These are phyloP conservation scores for Callosobruchus maculatus DNA, from an alignment of 2,888 invertebrate genomes.

Conservation along the genomic window DNA sequence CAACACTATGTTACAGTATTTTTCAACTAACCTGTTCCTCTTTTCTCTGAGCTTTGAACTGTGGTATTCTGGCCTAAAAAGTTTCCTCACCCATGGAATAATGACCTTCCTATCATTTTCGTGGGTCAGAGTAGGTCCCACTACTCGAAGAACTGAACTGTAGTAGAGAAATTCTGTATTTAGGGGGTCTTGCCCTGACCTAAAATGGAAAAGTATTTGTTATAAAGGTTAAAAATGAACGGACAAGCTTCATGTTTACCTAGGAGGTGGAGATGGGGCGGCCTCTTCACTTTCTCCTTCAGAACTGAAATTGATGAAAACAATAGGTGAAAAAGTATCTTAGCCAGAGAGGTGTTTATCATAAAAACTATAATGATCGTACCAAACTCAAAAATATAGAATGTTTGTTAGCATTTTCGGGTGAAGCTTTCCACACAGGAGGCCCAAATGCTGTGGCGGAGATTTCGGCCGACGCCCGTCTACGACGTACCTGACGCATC, in stretches of 20 bases:
- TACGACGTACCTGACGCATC: too few species aligned
- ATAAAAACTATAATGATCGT: too few species aligned
- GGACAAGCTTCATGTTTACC: background rate
- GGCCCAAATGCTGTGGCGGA: too few species aligned
- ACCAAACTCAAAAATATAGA: too few species aligned
- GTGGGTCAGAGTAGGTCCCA: constrained; percentile 46
- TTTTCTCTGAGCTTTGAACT: constrained; percentile 48
- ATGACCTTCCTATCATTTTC: constrained; percentile 41
- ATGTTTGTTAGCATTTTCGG: too few species aligned
- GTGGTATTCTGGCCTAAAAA: constrained; percentile 52
- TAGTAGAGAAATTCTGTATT: constrained; percentile 53
- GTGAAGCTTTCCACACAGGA: too few species aligned
- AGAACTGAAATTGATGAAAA: background rate
- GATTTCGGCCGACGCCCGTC: too few species aligned
- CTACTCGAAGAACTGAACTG: constrained; percentile 46
- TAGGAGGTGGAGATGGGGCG: background rate
- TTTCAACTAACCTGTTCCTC: constrained; percentile 44
- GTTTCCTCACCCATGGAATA: constrained; percentile 50
- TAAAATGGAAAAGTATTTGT: constrained; percentile 7
- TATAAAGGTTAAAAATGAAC: too few species aligned
- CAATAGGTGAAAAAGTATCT: background rate
- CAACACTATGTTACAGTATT: too few species aligned
- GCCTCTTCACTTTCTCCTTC: background rate
- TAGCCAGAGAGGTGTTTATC: too few species aligned
- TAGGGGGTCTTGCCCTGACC: constrained; percentile 39